Evolutionary conservation across 37 sponge, comb jelly and placozoan genomes (phyloP).

Genomic region (Bolinopsis microptera): DNA sequence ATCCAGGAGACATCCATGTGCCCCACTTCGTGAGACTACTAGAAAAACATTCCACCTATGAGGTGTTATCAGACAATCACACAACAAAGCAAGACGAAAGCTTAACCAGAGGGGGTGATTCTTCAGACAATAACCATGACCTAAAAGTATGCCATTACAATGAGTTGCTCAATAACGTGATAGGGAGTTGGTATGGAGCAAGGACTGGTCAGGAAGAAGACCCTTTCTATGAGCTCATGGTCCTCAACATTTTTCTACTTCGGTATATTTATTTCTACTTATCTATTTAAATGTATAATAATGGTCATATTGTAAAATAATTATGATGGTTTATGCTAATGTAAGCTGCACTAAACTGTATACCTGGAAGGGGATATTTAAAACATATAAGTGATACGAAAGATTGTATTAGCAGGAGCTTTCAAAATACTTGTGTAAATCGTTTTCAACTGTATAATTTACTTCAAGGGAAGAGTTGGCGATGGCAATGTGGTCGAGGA

Average conservation of each 20-base stretch:
- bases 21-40: neutral
- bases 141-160: neutral
- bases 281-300: neutral
- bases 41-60: slow-evolving; percentile 15
- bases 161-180: neutral
- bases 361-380: too few relatives aligned
- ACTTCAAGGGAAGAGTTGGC: slow-evolving; percentile 24
- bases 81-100: neutral
- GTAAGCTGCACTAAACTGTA: too few relatives aligned
- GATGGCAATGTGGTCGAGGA: slow-evolving; percentile 5
- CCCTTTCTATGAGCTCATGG: slow-evolving; percentile 1
- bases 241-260: neutral
- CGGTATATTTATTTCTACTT: neutral
- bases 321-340: too few relatives aligned
- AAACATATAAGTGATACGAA: too few relatives aligned
- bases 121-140: neutral
- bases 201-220: neutral
- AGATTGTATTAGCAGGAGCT: too few relatives aligned
- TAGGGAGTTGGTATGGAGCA: neutral
- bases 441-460: too few relatives aligned
- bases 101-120: neutral
- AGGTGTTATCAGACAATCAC: neutral
- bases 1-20: neutral
- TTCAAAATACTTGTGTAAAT: too few relatives aligned
- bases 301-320: neutral